A percentile compares a stretch with the other conserved stretches of the same genome.
These are phyloP conservation scores for Resseliella maxima DNA, from an alignment of 2,888 invertebrate genomes.

Conservation along the genomic window DNA sequence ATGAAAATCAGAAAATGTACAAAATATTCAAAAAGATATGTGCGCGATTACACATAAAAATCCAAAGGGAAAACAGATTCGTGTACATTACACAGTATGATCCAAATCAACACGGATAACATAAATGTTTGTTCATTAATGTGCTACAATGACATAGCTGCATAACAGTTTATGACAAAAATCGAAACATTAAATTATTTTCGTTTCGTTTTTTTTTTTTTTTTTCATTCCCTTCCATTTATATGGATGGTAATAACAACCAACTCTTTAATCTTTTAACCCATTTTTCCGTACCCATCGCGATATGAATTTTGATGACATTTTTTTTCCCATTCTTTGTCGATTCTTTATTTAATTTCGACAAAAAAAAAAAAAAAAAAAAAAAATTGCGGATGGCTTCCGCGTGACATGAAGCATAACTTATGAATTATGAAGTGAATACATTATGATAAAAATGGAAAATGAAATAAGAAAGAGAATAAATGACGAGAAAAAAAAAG, in stretches of 20 bases:
- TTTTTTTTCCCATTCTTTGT: background rate
- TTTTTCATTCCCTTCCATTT: too few relatives aligned
- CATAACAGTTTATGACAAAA: background rate
- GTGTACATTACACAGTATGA: too few relatives aligned
- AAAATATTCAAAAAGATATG: too few relatives aligned
- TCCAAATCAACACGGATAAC: background rate
- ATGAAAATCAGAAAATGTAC: too few relatives aligned
- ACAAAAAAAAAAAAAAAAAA: background rate
- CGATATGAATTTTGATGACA: background rate
- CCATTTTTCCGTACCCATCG: background rate
- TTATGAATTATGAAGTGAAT: conserved; percentile 12
- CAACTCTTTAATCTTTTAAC: background rate
- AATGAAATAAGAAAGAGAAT: background rate
- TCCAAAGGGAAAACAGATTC: too few relatives aligned
- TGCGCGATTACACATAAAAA: too few relatives aligned
- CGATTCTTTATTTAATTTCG: background rate
- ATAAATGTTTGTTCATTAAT: background rate
- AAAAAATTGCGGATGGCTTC: background rate
- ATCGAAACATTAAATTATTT: background rate
- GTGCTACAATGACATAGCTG: background rate
- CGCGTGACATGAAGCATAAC: background rate
- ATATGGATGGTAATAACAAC: background rate
- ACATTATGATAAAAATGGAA: conserved; percentile 1
- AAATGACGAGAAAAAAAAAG: background rate
- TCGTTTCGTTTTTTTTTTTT: too few relatives aligned